These are phyloP conservation scores for Podarcis cretensis DNA, from an alignment of 2,113 vertebrate species.

Conservation along the genomic window DNA sequence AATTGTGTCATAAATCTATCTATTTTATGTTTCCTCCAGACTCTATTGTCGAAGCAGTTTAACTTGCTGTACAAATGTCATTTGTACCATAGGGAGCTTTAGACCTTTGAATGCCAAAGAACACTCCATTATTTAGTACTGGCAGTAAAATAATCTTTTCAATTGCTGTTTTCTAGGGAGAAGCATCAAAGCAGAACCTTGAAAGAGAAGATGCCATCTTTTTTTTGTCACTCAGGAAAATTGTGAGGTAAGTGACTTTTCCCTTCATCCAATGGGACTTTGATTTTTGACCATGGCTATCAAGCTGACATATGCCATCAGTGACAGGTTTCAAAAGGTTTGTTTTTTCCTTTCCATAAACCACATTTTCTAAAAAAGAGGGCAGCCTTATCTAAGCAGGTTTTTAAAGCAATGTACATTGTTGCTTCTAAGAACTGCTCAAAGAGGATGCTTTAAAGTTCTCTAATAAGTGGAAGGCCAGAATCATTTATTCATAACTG, in stretches of 20 bases:
- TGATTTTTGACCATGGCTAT: constrained; percentile 53
- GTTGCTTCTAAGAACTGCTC: constrained; percentile 14
- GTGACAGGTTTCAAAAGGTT: constrained; percentile 25
- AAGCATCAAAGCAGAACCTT: constrained; percentile 61
- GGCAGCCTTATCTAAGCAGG: neutral
- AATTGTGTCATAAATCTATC: constrained; percentile 45
- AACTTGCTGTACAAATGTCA: constrained; percentile 74
- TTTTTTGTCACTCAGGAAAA: constrained; percentile 50
- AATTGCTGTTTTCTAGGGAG: constrained; percentile 67
- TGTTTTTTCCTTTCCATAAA: neutral
- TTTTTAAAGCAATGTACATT: neutral
- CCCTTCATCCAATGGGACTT: constrained; percentile 49
- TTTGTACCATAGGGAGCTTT: constrained; percentile 63
- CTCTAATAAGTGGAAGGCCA: neutral
- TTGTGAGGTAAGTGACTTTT: constrained; percentile 65
- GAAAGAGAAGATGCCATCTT: constrained; percentile 62
- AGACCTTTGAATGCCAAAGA: constrained; percentile 65
- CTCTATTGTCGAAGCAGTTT: constrained; percentile 52
- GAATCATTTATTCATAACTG: neutral
- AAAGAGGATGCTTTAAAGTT: neutral
- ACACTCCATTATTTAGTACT: constrained; percentile 71
- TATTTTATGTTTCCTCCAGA: neutral
- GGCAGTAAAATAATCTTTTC: constrained; percentile 73
- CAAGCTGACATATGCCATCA: constrained; percentile 41
- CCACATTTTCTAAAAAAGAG: neutral